Evolutionary conservation across 2,888 invertebrate genomes (phyloP), one percentile per base, ranked within the genome.

Genomic region (Melolontha melolontha): DNA sequence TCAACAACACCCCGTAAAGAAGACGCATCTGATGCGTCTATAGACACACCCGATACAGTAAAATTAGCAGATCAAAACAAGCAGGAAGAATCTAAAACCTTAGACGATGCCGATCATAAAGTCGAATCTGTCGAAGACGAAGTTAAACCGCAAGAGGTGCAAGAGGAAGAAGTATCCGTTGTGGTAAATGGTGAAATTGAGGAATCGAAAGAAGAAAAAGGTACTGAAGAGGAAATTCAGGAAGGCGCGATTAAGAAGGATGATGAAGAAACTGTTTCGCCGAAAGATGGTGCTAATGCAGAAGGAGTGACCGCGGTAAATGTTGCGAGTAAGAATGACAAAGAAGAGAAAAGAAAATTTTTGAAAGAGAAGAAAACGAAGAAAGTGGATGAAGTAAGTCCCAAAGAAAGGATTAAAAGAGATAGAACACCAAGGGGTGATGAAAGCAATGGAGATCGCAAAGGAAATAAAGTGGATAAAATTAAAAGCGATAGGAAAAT

Each of bases 351-450:
- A 27, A 64, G 55, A 29, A 63, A 66, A 29, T 54, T 49, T 39
- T 14, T 64, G 5, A 69, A 69, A n/a, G 52, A 67, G 22, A 70
- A 67, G 39, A 69, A 62, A 42, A 22, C 39, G 1, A 67, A 59
- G 29, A 57, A 59, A 17, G 64, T 49, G 5, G 67, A 72, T 17
- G 67, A 69, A 55, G 66, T 16, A 16, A 64, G 40, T 10, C 64
- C 49, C n/a, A 50, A 64, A n/a, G 55, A 55, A 14, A 66, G 52
- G 6, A 54, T 52, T 42, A 57, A 40, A 16, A 51, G 42, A 8
- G 51, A 44, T 42, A 41, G 17, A 6, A 64, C 57, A n/a, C 59
- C 64, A 8, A 64, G 55, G 57, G 51, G 42, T 10, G 57, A 42
- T 6, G 62, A 67, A 16, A 67, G 52, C 16, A 16, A 29, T 16